Conservation (phyloP, 2,797 vertebrate species). For the Sciurus vulgaris region DNA sequence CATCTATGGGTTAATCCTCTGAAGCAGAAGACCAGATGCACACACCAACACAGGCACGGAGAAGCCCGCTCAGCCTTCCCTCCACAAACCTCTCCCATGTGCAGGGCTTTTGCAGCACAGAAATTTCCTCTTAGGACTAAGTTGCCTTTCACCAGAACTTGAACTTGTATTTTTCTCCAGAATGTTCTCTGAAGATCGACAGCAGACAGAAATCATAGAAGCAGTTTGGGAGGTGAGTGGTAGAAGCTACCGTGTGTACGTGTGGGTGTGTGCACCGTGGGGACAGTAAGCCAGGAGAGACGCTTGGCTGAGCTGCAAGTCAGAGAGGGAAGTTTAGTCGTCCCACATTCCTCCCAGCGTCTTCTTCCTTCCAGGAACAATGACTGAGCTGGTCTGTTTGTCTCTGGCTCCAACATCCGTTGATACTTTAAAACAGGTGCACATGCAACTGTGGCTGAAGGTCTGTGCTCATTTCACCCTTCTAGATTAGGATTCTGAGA, state of each 20-base stretch:
- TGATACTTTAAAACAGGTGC: neutral
- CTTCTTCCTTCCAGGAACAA: neutral
- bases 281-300: neutral
- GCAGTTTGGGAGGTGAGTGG: neutral
- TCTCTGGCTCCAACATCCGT: neutral
- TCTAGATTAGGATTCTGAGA: neutral
- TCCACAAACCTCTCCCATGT: neutral
- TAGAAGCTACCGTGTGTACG: neutral
- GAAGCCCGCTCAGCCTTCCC: neutral
- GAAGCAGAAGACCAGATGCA: neutral
- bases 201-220: neutral
- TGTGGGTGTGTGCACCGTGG: neutral
- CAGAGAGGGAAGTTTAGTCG: neutral
- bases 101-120: neutral
- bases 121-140: neutral
- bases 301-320: neutral
- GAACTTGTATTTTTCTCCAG: neutral
- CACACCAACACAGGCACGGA: neutral
- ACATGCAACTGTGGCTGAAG: neutral
- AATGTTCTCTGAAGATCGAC: neutral
- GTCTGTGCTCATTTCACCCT: neutral
- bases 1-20: neutral
- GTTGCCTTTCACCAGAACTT: neutral
- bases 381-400: neutral
- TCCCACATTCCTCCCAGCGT: neutral